Conservation (phyloP, 2,797 vertebrate species). For the Enteromius mattozi region DNA sequence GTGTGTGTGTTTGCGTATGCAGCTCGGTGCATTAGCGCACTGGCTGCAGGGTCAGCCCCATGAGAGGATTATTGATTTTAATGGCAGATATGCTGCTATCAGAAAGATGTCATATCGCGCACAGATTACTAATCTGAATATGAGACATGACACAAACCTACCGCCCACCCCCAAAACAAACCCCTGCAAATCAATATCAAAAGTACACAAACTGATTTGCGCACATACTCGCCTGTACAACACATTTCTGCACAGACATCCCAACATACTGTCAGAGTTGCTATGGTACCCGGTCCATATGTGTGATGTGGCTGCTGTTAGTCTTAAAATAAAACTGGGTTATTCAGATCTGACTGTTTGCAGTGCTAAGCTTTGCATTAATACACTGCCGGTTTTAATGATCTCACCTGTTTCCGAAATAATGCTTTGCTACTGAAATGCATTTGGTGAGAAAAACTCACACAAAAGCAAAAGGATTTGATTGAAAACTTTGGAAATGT, state of each 20-base stretch:
- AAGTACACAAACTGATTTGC: background rate
- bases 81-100: constrained; percentile 63
- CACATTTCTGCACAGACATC: constrained; percentile 32
- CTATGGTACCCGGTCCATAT: constrained; percentile 45
- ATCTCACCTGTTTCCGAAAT: constrained; percentile 40
- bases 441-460: constrained; percentile 5
- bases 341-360: constrained; percentile 48
- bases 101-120: constrained; percentile 56
- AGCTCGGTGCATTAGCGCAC: constrained; percentile 32
- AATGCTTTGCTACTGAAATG: constrained; percentile 28
- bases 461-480: background rate
- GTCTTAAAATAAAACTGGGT: constrained; percentile 49
- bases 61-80: constrained; percentile 61
- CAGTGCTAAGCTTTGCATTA: constrained; percentile 45
- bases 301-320: constrained; percentile 48
- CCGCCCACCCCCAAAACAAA: constrained; percentile 24
- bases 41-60: constrained; percentile 17
- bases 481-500: constrained; percentile 8
- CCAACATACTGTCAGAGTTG: constrained; percentile 48
- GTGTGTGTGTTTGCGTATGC: constrained; percentile 19
- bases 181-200: constrained; percentile 16
- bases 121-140: constrained; percentile 60
- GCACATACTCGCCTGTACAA: background rate
- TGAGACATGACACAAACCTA: constrained; percentile 24
- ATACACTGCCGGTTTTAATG: constrained; percentile 36